Evolutionary conservation across 1,140 invertebrate genomes (phyloP), one percentile per base, ranked within the genome.

Genomic region (Pseudomyrmex flavicornis): DNA sequence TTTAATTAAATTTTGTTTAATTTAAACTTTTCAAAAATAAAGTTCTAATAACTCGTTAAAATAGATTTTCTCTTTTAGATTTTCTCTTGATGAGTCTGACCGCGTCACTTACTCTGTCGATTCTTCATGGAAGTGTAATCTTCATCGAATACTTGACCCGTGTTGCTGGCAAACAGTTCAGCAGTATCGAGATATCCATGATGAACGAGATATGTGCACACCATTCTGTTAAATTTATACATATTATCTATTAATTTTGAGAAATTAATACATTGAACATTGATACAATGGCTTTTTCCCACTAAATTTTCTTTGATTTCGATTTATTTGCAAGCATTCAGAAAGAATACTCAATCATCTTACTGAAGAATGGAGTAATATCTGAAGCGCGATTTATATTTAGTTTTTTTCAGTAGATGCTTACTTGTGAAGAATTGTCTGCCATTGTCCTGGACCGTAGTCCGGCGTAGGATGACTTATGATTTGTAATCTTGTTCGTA

Each of bases 151-250:
- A 96, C 95, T 95, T 99, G 98, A 82, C 97, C 97, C 80, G 99
- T 99, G 91, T 97, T 97, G 92, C 97, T 96, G 88, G 98, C 97
- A 95, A 99, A 99, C n/a, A 98, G 97, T 95, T 99, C 98, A 79
- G 99, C 98, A 86, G 99, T 98, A 86, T 97, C 97, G 96, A 98
- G 99, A 93, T 99, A 99, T 61, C 99, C 99, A 94, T 99, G 98
- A 95, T 99, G 99, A 85, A 99, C 98, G 90, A 99, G 96, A 95
- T 99, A 99, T 68, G 98, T 97, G 79, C 98, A 98, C 72, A 99
- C 98, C 97, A 99, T 98, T 95, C 98, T 99, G 94, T 44, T 94
- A 82, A 91, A 84, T 85, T 72, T 46, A 66, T 82, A 70, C 48
- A 82, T 22, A 82, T 46, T 63, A 35, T 83, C 65, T 54, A 72